phyloP scores from a whole-genome alignment of 2,113 vertebrate species.

The Leptocoma aspasia region DNA sequence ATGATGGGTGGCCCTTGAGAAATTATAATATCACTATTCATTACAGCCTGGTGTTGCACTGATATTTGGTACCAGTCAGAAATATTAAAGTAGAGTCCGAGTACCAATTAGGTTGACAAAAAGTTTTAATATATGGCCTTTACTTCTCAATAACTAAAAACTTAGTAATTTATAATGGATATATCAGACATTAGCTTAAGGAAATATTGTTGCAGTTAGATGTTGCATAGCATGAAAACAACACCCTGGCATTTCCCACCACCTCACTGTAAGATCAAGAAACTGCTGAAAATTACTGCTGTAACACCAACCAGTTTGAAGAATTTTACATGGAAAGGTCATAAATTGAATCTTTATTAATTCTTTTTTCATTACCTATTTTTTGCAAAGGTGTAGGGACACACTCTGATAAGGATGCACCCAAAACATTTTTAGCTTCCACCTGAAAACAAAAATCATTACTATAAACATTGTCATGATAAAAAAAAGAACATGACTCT shows the following conservation, averaged over 20 bases:
- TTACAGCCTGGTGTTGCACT: background rate
- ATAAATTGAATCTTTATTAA: background rate
- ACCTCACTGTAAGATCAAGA: background rate
- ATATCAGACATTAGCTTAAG: background rate
- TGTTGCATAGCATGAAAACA: background rate
- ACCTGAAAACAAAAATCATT: conserved; percentile 34
- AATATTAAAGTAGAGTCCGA: background rate
- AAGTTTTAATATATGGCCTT: background rate
- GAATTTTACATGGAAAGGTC: background rate
- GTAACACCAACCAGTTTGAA: background rate
- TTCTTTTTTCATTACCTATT: conserved; percentile 55
- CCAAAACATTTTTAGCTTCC: conserved; percentile 65
- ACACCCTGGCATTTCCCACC: background rate
- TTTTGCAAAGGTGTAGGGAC: background rate
- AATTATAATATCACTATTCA: background rate
- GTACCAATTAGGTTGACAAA: background rate
- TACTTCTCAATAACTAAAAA: background rate
- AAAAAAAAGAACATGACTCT: conserved; percentile 22
- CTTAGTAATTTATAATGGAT: background rate
- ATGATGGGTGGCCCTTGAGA: background rate
- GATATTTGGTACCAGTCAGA: background rate
- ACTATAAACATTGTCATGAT: background rate
- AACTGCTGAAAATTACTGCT: background rate
- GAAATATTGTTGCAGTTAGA: background rate
- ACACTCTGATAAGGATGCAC: conserved; percentile 2